Base-by-base conservation (phyloP, 1,140 invertebrate genomes). In the Drepana arcuata region DNA sequence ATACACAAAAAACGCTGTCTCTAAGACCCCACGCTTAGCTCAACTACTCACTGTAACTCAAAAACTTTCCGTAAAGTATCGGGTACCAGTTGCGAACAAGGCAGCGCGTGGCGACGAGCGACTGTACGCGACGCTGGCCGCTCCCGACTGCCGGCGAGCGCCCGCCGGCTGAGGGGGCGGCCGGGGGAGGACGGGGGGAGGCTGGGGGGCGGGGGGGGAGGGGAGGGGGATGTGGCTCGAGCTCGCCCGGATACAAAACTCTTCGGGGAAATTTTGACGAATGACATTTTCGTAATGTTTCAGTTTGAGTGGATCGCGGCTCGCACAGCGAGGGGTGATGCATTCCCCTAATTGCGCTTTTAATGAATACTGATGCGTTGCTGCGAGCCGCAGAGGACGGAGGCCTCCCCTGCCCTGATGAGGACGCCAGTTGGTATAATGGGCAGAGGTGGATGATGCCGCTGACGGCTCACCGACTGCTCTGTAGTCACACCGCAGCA, bases 331-430 rank as follows among this genome's bases (percentile, higher is more conserved):
- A 30, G 38, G 34, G 48, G 50, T 40, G 12, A 34, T 66, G 68
- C 64, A 71, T 53, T 63, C 54, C 51, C 51, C 64, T 68, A 68
- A 68, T 68, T 68, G 64, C 59, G 57, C 68, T 66, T 61, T 58
- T 60, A 66, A 68, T 66, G 59, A 68, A 62, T 48, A 46, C 48
- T 46, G 48, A 51, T 52, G 41, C 39, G 33, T 29, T 33, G 40
- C 41, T 28, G 36, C 18, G 18, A 9, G 18, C 4, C 18, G 18
- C 24, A 10, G 24, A 10, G 4, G 24, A 10, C 6, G 4, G 10
- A 10, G n/a, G n/a, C n/a, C n/a, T n/a, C n/a, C n/a, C n/a, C n/a
- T n/a, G n/a, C n/a, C n/a, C n/a, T 26, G n/a, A 26, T 4, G 4
- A 10, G n/a, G 6, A 10, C 6, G 24, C n/a, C 24, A 26, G 10